Conservation (phyloP, 2,113 vertebrate species). For the Spizaetus ornatus region DNA sequence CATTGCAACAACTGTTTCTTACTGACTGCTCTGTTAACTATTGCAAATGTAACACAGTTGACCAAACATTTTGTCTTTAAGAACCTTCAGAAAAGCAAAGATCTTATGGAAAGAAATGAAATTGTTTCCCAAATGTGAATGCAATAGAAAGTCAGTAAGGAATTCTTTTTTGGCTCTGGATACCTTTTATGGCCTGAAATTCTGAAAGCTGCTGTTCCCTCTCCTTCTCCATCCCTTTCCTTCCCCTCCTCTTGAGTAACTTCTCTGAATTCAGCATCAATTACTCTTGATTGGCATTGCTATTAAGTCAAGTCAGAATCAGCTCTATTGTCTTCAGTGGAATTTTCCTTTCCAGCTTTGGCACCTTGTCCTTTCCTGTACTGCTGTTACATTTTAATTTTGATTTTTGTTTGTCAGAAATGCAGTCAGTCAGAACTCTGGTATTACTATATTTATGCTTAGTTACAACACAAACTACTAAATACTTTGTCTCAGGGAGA, state of each 20-base stretch:
- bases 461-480: background rate
- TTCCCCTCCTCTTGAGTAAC: background rate
- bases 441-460: background rate
- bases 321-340: background rate
- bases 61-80: background rate
- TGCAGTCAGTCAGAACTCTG: background rate
- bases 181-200: background rate
- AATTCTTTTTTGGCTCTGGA: background rate
- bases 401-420: background rate
- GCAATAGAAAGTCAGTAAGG: background rate
- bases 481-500: background rate
- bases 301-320: background rate
- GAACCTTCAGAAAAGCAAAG: background rate
- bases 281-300: background rate
- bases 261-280: background rate
- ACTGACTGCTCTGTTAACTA: background rate
- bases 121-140: background rate
- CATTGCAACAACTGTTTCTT: background rate
- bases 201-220: background rate
- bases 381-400: background rate
- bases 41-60: background rate
- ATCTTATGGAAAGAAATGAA: background rate
- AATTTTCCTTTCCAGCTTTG: slow-evolving; percentile 17
- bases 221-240: background rate
- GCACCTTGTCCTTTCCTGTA: background rate